Base-by-base conservation (phyloP, 1,140 invertebrate genomes). In the Leptinotarsa lineolata region DNA sequence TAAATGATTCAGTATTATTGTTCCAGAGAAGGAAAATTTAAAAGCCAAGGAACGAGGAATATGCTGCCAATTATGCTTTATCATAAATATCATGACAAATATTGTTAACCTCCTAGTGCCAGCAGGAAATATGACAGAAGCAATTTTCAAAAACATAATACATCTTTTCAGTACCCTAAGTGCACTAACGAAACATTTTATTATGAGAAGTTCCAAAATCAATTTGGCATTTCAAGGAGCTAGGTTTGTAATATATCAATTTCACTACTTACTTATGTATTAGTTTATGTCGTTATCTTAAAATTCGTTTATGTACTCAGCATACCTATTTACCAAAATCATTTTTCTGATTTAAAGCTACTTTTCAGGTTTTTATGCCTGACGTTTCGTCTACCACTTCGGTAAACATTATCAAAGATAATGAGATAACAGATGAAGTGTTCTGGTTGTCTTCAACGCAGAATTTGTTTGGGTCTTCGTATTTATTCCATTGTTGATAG, bases 171-270 rank as follows among this genome's bases (percentile, higher is more conserved):
- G 81, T 45, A 77, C 85, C 58, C 73, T 88, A 6, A 84, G 81
- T 68, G 82, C 82, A 39, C 76, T 88, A 18, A 84, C 86, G 0
- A 88, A 87, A 77, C 87, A 89, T 81, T 88, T 88, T 64, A 76
- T 79, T 22, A 73, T 73, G 3, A 85, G 84, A 70, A 87, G 85
- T 0, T 84, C 78, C 2, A 73, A 79, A 65, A 78, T 83, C n/a
- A 85, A 86, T 80, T 76, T 82, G 67, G 84, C 85, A 1, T 87
- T 88, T 75, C 84, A 86, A 75, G 81, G 81, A 11, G 84, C 85
- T 2, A 87, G 84, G 86, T 88, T 72, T 65, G 61, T 76, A 39
- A 39, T 22, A 22, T 22, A 22, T 39, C 30, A 39, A 11, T 39
- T 39, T 8, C 11, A 39, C 30, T 39, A 39, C 30, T 2, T 39